These are phyloP conservation scores for Crocuta crocuta DNA, from an alignment of 2,113 vertebrate species.

Conservation along the genomic window DNA sequence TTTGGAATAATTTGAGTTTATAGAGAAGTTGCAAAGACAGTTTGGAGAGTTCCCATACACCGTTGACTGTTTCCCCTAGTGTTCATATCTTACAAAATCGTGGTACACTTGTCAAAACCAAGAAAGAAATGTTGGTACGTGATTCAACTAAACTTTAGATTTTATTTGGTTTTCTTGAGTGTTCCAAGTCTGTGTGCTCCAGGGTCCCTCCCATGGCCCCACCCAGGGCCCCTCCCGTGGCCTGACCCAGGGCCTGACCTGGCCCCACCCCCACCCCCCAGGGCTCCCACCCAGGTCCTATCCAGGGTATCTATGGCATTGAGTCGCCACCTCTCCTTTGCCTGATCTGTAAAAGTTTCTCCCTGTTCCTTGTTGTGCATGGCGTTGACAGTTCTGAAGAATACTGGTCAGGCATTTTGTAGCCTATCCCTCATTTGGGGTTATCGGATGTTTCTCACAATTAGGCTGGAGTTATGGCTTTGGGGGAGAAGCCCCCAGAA, in stretches of 20 bases:
- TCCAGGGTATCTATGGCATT: accelerated
- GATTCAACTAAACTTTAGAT: background rate
- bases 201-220: too few relatives aligned
- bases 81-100: accelerated
- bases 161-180: background rate
- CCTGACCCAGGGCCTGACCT: too few relatives aligned
- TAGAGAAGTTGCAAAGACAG: background rate
- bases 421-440: background rate
- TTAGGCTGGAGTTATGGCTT: background rate
- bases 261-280: too few relatives aligned
- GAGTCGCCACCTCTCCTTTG: accelerated
- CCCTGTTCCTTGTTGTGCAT: background rate
- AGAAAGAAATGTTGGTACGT: accelerated
- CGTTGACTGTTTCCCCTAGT: accelerated
- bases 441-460: background rate
- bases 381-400: background rate
- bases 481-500: background rate
- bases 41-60: background rate
- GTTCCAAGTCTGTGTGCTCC: background rate
- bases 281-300: accelerated
- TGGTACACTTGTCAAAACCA: accelerated
- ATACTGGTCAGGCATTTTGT: too few relatives aligned
- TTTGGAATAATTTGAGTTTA: background rate
- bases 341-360: background rate
- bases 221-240: too few relatives aligned